Base-by-base conservation (phyloP, 2,888 invertebrate species). In the Catocala nupta region DNA sequence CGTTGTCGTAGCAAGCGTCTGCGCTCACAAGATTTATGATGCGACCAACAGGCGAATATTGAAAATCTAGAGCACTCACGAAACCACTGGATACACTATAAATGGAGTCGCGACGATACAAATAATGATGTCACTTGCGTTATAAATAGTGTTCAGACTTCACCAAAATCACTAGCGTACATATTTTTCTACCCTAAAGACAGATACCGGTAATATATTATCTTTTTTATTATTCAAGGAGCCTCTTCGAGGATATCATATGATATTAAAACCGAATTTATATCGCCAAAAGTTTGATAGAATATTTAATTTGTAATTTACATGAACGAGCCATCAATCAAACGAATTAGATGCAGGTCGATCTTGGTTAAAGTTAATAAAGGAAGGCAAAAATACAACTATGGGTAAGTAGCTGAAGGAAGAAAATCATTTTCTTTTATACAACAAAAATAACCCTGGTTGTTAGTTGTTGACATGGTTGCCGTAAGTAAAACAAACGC, bases 21-120 rank as follows among this genome's bases (percentile, higher is more conserved):
- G 78, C 73, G 73, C 81, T 76, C 81, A 73, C 73, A 89, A 91
- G 92, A 92, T 92, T 92, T 92, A 92, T 91, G 91, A 90, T 89
- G 84, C 86, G 82, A 83, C 91, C 90, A 90, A 91, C 90, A 89
- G 88, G 91, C 90, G 90, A 84, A 84, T 90, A 92, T 92, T 92
- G 92, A 90, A 92, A 91, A 90, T 89, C 86, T 87, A 86, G 82
- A 86, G 81, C 85, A 86, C 85, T 86, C 83, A 80, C 82, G 83
- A 83, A 89, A 90, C 90, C 87, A 78, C 90, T 84, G 81, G 83
- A 85, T 89, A 83, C 86, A 88, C 85, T 86, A 81, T 86, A 83
- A 88, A 85, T 83, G 71, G 74, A 87, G 82, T 83, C 74, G 67
- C 70, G 68, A 77, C 77, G 73, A 78, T 77, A 81, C 78, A 82